Percentiles rank a stretch among this genome's conserved stretches.
Evolutionary conservation across 2,797 vertebrate genomes (phyloP).

Genomic region (Decapterus maruadsi): DNA sequence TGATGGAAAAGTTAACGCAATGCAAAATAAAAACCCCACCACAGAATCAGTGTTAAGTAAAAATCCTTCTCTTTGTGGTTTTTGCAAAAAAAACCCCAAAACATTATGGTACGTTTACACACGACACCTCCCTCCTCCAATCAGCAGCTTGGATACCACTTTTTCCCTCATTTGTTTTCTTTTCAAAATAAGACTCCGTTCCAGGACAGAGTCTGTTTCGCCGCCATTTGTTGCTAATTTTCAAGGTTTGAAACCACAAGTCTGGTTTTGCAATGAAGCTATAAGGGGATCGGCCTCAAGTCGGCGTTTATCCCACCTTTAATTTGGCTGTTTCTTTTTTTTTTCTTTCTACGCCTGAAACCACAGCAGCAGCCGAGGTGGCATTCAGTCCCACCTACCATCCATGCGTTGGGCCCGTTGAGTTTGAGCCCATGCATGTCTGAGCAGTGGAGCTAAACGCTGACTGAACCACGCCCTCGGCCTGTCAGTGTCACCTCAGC

Average conservation of each 20-base stretch:
- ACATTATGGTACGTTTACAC: not conserved
- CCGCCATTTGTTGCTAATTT: constrained; percentile 21
- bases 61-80: constrained; percentile 52
- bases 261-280: constrained; percentile 64
- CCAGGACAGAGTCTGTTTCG: constrained; percentile 30
- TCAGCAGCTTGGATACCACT: constrained; percentile 45
- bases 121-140: constrained; percentile 32
- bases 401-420: constrained; percentile 19
- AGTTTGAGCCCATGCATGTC: constrained; percentile 4
- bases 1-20: constrained; percentile 36
- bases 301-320: constrained; percentile 57
- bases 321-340: constrained; percentile 48
- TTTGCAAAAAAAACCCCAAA: constrained; percentile 10
- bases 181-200: constrained; percentile 48
- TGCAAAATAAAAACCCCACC: not conserved
- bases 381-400: constrained; percentile 13
- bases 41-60: constrained; percentile 1
- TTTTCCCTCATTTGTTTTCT: constrained; percentile 47
- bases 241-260: constrained; percentile 56
- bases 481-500: constrained; percentile 36
- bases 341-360: constrained; percentile 25
- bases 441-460: constrained; percentile 2
- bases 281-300: constrained; percentile 38
- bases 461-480: constrained; percentile 38
- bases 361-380: constrained; percentile 49